phyloP scores from a whole-genome alignment of 2,113 vertebrate species.

The Engraulis encrasicolus region DNA sequence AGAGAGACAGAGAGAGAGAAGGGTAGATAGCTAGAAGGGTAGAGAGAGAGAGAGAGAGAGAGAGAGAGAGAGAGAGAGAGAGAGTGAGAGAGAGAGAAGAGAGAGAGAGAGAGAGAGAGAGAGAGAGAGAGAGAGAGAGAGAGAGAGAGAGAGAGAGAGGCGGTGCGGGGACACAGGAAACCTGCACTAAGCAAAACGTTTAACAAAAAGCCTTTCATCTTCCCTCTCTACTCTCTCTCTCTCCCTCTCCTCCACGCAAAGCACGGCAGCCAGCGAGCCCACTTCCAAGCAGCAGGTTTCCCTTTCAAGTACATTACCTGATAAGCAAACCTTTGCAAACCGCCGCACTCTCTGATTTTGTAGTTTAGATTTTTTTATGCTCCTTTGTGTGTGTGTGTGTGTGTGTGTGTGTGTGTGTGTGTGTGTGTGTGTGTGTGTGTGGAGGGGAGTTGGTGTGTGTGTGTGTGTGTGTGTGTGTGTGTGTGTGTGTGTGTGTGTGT shows the following conservation, averaged over 20 bases:
- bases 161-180: slow-evolving; percentile 87
- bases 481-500: no score
- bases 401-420: no score
- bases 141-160: slow-evolving; percentile 69
- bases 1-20: no score
- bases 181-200: slow-evolving; percentile 87
- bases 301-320: slow-evolving; percentile 93
- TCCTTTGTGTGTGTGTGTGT: no score
- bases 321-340: slow-evolving; percentile 90
- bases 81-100: background rate
- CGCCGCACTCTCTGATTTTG: slow-evolving; percentile 41
- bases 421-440: no score
- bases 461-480: no score
- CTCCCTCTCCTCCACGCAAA: no score
- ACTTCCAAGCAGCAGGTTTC: slow-evolving; percentile 76
- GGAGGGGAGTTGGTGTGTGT: no score
- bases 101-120: slow-evolving; percentile 37
- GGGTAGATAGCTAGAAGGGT: no score
- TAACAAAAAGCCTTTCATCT: slow-evolving; percentile 98
- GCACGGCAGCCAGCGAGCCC: no score
- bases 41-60: slow-evolving; percentile 14
- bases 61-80: slow-evolving; percentile 69
- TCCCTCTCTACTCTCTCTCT: slow-evolving; percentile 80
- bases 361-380: slow-evolving; percentile 46
- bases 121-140: slow-evolving; percentile 76